Conservation (phyloP, 2,113 vertebrate genomes). For the Lagopus leucura region DNA sequence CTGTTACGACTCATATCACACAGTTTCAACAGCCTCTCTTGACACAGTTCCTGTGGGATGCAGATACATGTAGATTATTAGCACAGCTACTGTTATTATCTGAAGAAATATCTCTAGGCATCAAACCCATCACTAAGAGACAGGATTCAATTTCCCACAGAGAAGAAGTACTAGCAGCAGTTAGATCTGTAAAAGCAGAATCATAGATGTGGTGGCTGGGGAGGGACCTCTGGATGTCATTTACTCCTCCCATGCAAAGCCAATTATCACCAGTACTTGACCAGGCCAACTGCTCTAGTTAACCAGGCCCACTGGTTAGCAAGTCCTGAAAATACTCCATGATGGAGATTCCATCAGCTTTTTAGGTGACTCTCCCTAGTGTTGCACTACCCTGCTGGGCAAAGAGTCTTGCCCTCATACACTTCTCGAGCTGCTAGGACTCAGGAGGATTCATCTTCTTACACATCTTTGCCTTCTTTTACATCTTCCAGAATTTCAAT, state of each 20-base stretch:
- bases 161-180: background rate
- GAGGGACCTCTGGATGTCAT: background rate
- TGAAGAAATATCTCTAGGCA: background rate
- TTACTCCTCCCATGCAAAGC: background rate
- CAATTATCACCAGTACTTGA: background rate
- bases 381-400: background rate
- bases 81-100: background rate
- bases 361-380: background rate
- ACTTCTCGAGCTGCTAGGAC: too few species aligned
- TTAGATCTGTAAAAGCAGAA: background rate
- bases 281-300: background rate
- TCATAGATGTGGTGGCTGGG: background rate
- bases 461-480: background rate
- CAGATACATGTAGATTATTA: background rate
- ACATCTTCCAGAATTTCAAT: background rate
- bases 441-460: background rate
- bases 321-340: background rate
- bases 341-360: background rate
- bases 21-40: background rate
- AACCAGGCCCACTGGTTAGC: background rate
- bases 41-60: background rate
- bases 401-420: background rate
- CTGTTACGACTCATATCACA: background rate
- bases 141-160: slow-evolving; percentile 30
- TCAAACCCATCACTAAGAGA: background rate